Base-by-base conservation (phyloP, 2,888 invertebrate genomes). In the Bhutanitis thaidina region DNA sequence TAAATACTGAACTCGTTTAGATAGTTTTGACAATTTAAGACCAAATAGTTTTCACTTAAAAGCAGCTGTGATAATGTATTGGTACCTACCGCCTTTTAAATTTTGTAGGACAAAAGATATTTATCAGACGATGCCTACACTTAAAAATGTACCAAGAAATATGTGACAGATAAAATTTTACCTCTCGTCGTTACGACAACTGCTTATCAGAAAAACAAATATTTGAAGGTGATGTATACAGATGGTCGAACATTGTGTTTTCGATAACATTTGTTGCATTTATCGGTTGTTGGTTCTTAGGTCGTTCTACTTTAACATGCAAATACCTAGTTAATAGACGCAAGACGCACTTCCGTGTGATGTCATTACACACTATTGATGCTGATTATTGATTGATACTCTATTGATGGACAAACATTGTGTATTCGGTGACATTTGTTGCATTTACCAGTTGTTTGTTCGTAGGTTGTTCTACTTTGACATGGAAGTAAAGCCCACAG, bases 1-100 rank as follows among this genome's bases (percentile, higher is more conserved):
- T 57, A 66, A 62, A 67, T 70, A 53, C 52, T 55, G 60, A 69
- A 68, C 62, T 60, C 54, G 65, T 67, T 71, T 62, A 52, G 55
- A 56, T 60, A 56, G 53, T 52, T 3, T 40, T 47, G 51, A 44
- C 49, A 54, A 51, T 55, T 56, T 55, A n/a, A 57, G 50, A 30
- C 41, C 37, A 37, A 45, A 37, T n/a, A 30, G 12, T 35, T 10
- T 3, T 7, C 32, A 25, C 35, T 34, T 43, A 13, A 43, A 52
- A 47, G 29, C 52, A 52, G 43, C 45, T 51, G 45, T 37, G 52
- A 50, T 40, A 47, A 37, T 25, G 16, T 27, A 16, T 14, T 35
- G 16, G 40, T 30, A 41, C 14, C 14, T 41, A 20, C 3, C 2
- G 20, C 3, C 16, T 43, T 49, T 9, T 37, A 12, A 34, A 34